Conservation (phyloP, 2,113 vertebrate species). For the Tautogolabrus adspersus region DNA sequence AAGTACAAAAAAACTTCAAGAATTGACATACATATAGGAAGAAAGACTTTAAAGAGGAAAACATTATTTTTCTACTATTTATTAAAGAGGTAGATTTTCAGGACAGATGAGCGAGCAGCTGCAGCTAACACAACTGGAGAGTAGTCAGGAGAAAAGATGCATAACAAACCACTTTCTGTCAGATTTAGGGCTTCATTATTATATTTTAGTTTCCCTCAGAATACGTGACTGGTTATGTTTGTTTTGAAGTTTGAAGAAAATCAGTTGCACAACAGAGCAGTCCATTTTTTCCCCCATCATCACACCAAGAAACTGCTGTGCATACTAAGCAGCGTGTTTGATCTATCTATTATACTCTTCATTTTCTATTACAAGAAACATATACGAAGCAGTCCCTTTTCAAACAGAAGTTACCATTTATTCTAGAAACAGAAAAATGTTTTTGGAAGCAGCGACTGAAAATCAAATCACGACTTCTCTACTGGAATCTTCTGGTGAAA, state of each 20-base stretch:
- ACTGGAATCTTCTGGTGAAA: background rate
- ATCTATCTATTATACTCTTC: conserved; percentile 7
- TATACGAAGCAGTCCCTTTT: background rate
- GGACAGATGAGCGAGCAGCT: conserved; percentile 60
- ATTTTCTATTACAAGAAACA: background rate
- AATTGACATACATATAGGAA: conserved; percentile 72
- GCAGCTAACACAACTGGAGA: conserved; percentile 11
- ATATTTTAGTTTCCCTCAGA: background rate
- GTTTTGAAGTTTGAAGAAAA: conserved; percentile 2
- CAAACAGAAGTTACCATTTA: no score
- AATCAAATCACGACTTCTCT: background rate
- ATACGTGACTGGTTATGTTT: conserved; percentile 17
- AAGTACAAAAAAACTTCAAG: conserved; percentile 78
- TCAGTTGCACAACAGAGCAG: background rate
- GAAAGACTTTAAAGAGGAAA: conserved; percentile 86
- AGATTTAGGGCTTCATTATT: conserved; percentile 40
- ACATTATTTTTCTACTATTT: conserved; percentile 99
- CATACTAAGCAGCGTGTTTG: conserved; percentile 14
- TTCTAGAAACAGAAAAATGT: no score
- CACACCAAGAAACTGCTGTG: background rate
- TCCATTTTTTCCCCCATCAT: background rate
- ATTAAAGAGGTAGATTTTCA: conserved; percentile 88
- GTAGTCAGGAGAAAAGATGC: background rate
- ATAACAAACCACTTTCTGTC: conserved; percentile 7
- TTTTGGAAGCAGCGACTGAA: no score